These are phyloP conservation scores for Cyprinodon variegatus DNA, from an alignment of 2,113 vertebrate species.

Conservation along the genomic window DNA sequence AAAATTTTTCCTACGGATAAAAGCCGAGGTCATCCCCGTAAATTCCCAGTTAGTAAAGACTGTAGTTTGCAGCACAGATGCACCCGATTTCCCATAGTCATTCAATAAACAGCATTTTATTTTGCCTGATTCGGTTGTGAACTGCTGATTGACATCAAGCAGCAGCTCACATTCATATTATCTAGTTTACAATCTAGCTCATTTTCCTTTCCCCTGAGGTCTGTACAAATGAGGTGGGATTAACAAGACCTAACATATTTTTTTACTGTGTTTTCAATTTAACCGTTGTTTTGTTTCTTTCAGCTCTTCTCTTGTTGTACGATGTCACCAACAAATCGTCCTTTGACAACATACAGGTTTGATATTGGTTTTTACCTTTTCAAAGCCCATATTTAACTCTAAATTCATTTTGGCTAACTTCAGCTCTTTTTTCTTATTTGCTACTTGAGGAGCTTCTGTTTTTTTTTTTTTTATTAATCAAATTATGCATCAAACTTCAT, in stretches of 20 bases:
- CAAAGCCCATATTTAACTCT: not conserved
- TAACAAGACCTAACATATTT: not conserved
- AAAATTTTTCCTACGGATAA: not conserved
- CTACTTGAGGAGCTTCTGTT: not conserved
- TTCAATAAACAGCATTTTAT: not conserved
- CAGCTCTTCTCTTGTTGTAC: conserved; percentile 91
- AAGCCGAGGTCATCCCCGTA: not conserved
- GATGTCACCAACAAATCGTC: conserved; percentile 93
- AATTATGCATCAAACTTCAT: not conserved
- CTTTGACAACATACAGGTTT: conserved; percentile 93
- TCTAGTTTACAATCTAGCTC: not conserved
- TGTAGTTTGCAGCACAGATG: not conserved
- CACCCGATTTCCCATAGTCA: not conserved
- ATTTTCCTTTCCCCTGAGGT: not conserved
- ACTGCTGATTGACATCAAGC: not conserved
- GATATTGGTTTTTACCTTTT: conserved; percentile 7
- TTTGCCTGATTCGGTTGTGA: not conserved
- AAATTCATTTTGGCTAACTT: not conserved
- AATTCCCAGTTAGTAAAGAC: not conserved
- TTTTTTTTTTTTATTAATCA: not conserved
- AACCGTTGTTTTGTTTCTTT: conserved; percentile 21
- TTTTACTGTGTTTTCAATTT: not conserved
- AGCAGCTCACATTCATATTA: not conserved
- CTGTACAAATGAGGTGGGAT: not conserved
- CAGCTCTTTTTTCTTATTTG: not conserved